Conservation (phyloP, 1,140 invertebrate genomes). For the Proales similis region DNA sequence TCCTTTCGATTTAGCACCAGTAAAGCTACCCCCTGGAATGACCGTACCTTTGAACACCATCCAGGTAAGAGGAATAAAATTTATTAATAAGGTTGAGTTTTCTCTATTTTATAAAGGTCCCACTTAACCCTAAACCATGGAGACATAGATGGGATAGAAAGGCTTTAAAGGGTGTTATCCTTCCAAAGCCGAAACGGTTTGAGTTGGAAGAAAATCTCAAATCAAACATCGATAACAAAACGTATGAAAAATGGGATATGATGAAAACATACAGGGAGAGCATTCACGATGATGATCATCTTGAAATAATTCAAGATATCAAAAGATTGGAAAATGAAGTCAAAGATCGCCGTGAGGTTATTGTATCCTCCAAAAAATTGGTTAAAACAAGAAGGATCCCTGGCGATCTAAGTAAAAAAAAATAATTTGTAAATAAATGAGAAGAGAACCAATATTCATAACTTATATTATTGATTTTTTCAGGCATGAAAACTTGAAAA, state of each 20-base stretch:
- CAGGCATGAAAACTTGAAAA: neutral
- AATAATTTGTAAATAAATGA: neutral
- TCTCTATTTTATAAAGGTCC: constrained; percentile 56
- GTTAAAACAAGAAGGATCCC: constrained; percentile 31
- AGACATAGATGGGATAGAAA: constrained; percentile 71
- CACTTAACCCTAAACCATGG: constrained; percentile 78
- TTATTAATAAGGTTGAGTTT: neutral
- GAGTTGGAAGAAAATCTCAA: constrained; percentile 11
- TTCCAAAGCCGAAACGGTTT: constrained; percentile 14
- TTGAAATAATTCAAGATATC: constrained; percentile 35
- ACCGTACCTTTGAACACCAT: constrained; percentile 76
- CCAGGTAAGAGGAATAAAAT: constrained; percentile 59
- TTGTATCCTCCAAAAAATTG: constrained; percentile 27
- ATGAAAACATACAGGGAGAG: constrained; percentile 35
- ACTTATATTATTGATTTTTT: neutral
- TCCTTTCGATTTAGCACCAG: constrained; percentile 79
- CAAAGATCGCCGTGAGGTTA: constrained; percentile 4
- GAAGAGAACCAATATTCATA: neutral
- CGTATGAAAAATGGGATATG: constrained; percentile 36
- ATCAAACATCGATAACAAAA: constrained; percentile 5
- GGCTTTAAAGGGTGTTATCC: constrained; percentile 63
- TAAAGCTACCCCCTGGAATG: constrained; percentile 66
- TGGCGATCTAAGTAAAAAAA: neutral
- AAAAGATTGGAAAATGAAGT: constrained; percentile 29
- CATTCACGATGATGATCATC: constrained; percentile 32